Conservation (phyloP, 2,888 invertebrate species). For the Aproaerema taeniolella region DNA sequence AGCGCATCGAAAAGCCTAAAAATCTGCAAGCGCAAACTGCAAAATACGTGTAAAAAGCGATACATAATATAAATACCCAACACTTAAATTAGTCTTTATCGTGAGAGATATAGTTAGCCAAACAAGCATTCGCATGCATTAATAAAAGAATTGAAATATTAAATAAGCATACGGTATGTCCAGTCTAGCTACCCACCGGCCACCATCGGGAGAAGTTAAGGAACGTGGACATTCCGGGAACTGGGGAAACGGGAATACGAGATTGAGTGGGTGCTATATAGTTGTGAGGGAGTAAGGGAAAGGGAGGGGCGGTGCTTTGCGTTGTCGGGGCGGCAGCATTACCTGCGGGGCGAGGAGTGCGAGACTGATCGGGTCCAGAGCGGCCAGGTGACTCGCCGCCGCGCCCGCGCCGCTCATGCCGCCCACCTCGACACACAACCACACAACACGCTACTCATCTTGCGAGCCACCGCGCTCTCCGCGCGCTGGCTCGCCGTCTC, state of each 20-base stretch:
- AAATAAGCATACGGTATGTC: slow-evolving; percentile 59
- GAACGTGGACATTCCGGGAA: slow-evolving; percentile 32
- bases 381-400: slow-evolving; percentile 75
- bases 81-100: slow-evolving; percentile 10
- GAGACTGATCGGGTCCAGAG: slow-evolving; percentile 76
- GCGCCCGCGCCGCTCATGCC: slow-evolving; percentile 76
- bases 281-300: slow-evolving; percentile 22
- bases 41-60: slow-evolving; percentile 10
- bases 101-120: slow-evolving; percentile 37
- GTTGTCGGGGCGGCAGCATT: slow-evolving; percentile 40
- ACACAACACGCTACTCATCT: slow-evolving; percentile 76
- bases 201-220: slow-evolving; percentile 50
- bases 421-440: slow-evolving; percentile 79
- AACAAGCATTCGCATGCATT: slow-evolving; percentile 61
- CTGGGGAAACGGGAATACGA: slow-evolving; percentile 21
- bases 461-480: slow-evolving; percentile 50
- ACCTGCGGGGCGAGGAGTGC: slow-evolving; percentile 76
- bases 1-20: slow-evolving; percentile 13
- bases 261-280: slow-evolving; percentile 16
- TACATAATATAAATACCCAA: slow-evolving; percentile 11
- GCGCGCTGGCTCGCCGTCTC: slow-evolving; percentile 33
- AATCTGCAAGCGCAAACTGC: slow-evolving; percentile 13
- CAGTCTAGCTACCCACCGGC: slow-evolving; percentile 63
- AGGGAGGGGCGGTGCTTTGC: slow-evolving; percentile 44
- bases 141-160: slow-evolving; percentile 45